phyloP scores from a whole-genome alignment of 2,888 invertebrate genomes.

The Cryptocheilus praepositus region DNA sequence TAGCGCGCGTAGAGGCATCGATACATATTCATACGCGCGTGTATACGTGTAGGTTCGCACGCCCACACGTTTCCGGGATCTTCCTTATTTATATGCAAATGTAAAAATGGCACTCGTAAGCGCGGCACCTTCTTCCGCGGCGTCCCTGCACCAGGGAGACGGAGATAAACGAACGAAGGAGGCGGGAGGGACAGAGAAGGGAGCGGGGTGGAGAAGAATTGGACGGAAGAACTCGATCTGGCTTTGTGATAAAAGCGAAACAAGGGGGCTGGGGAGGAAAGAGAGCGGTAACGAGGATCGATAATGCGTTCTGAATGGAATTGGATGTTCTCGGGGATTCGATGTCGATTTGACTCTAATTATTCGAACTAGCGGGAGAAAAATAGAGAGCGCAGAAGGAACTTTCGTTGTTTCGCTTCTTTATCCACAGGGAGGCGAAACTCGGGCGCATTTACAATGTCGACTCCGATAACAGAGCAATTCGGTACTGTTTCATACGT shows the following conservation, averaged over 20 bases:
- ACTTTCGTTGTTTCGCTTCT: neutral
- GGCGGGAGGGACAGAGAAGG: conserved; percentile 1
- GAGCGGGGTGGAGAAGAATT: conserved; percentile 1
- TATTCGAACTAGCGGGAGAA: neutral
- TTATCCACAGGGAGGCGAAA: too few relatives aligned
- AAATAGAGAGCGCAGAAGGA: neutral
- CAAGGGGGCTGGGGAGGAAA: conserved; percentile 18
- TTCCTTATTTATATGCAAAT: conserved; percentile 66
- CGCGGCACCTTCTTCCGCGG: conserved; percentile 32
- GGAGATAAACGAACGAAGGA: neutral
- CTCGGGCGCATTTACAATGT: too few relatives aligned
- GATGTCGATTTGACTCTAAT: neutral
- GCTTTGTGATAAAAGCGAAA: conserved; percentile 39
- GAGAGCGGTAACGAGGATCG: conserved; percentile 41
- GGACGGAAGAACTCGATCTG: conserved; percentile 30
- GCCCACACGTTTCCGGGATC: conserved; percentile 32
- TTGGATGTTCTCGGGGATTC: too few relatives aligned
- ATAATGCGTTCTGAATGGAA: conserved; percentile 33
- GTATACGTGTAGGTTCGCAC: too few relatives aligned
- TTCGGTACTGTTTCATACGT: too few relatives aligned
- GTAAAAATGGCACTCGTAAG: conserved; percentile 51
- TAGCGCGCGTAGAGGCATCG: too few relatives aligned
- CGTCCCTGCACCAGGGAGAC: conserved; percentile 11
- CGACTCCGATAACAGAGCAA: too few relatives aligned
- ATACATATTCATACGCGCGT: too few relatives aligned